phyloP scores from a whole-genome alignment of 2,797 vertebrate species.

The Myotis vivesi region DNA sequence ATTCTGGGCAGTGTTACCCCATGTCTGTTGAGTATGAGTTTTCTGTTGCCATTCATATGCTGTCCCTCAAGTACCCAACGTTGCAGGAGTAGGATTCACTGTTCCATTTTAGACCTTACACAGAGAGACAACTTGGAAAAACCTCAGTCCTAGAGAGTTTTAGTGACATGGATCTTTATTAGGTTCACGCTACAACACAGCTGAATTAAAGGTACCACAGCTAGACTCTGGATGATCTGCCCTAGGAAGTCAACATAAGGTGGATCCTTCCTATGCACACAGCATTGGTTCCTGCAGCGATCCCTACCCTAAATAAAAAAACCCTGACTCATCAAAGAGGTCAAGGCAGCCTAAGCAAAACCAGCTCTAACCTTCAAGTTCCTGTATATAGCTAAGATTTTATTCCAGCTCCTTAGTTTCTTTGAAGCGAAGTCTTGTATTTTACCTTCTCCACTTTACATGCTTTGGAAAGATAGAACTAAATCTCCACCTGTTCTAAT shows the following conservation, averaged over 20 bases:
- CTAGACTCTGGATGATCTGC: background rate
- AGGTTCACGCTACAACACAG: background rate
- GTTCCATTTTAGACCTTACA: background rate
- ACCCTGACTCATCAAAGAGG: background rate
- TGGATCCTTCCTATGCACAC: background rate
- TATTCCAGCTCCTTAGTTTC: background rate
- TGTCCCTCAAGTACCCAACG: background rate
- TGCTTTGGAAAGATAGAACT: constrained; percentile 51
- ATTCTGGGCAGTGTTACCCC: background rate
- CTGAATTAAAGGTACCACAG: background rate
- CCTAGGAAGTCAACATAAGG: background rate
- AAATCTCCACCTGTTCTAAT: constrained; percentile 55
- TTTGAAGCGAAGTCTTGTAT: constrained; percentile 16
- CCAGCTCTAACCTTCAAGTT: background rate
- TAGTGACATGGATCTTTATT: background rate
- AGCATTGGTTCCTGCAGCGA: background rate
- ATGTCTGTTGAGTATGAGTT: background rate
- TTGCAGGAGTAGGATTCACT: background rate
- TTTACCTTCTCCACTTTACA: background rate
- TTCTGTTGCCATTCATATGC: background rate
- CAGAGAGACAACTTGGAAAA: background rate
- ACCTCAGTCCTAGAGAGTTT: background rate
- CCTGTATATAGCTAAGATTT: background rate
- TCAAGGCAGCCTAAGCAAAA: background rate
- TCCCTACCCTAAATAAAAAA: background rate